Base-by-base conservation (phyloP, 2,797 vertebrate species). In the Acanthurus lineatus region DNA sequence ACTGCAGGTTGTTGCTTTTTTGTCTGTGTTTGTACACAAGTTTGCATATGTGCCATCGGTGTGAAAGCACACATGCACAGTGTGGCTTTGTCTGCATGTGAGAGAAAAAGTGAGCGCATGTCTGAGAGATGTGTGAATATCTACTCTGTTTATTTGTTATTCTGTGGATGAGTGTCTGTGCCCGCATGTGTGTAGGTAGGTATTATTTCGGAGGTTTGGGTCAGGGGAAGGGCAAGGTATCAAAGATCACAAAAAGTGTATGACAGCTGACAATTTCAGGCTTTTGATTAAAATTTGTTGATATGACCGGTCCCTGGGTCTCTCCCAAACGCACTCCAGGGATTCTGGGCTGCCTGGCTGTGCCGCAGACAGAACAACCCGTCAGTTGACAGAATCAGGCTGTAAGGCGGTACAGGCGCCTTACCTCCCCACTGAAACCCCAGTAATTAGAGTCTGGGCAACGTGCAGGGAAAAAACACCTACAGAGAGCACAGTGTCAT, bases 211-310 rank as follows among this genome's bases (percentile, higher is more conserved):
- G 69, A 65, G 57, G 85, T 79, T 63, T 69, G 81, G 81, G 89
- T 85, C 84, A 78, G 89, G 88, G 90, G 84, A 93, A 87, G 92
- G 79, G 90, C 81, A 79, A 83, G 89, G 90, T 85, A 93, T 92
- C 93, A 94, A 90, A 94, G 93, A 95, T 94, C 91, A 94, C 90
- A 93, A 92, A 94, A 93, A 93, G 88, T 94, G 92, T 94, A 87
- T 95, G 95, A 95, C 95, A 96, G 95, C 94, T 96, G 95, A 96
- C 95, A 96, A 94, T 95, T 96, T 93, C 86, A 83, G 83, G 83
- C 95, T 95, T 96, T 96, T 96, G 95, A 96, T 95, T 95, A 96
- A 89, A 91, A 94, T 94, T 94, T 95, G 95, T 94, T 96, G 95
- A 95, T 95, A 94, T 94, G 94, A 93, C 93, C 94, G 87, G 90